Base-by-base conservation (phyloP, 2,888 invertebrate species). In the Drosophila cyrtoloma region DNA sequence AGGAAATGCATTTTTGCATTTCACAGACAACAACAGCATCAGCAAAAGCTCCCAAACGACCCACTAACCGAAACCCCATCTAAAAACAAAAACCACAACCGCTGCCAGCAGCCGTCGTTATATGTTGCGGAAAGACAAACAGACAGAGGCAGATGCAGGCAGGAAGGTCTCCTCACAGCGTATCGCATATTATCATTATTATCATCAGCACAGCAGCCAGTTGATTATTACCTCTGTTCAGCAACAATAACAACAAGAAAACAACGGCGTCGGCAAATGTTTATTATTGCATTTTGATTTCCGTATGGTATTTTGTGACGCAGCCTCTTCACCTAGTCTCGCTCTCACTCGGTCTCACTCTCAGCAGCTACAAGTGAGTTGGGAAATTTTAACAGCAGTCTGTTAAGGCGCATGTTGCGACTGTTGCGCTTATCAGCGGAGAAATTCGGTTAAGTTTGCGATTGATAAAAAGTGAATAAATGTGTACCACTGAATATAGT, bases 11-110 rank as follows among this genome's bases (percentile, higher is more conserved):
- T 76, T 82, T 87, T 71, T 26, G 76, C 69, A 71, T 66, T 56
- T 61, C 71, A 71, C 56, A 60, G 50, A 61, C 55, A 62, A 47
- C 51, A 63, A 10, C 42, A 74, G 32, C 55, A 55, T 47, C 42
- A n/a, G 33, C 58, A 57, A 50, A 53, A 39, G 73, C 82, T 78
- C 87, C 76, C 85, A 37, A 66, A 74, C 87, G 89, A 71, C 87
- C 86, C 90, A 86, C 89, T 86, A 90, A 86, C 86, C 89, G 90
- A 81, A 86, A 82, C 86, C 89, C 73, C 86, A 75, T 56, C 89
- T 73, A 59, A 76, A 79, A 74, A 71, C 75, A 67, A 70, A 61
- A 84, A 79, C 79, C 72, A 58, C 84, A 88, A 80, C 53, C 53
- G 66, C 66, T 72, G 80, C 64, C 75, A 62, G 83, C 79, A 63